Conservation (phyloP, 64 coral and sea anemone species). For the Dendronephthya gigantea region DNA sequence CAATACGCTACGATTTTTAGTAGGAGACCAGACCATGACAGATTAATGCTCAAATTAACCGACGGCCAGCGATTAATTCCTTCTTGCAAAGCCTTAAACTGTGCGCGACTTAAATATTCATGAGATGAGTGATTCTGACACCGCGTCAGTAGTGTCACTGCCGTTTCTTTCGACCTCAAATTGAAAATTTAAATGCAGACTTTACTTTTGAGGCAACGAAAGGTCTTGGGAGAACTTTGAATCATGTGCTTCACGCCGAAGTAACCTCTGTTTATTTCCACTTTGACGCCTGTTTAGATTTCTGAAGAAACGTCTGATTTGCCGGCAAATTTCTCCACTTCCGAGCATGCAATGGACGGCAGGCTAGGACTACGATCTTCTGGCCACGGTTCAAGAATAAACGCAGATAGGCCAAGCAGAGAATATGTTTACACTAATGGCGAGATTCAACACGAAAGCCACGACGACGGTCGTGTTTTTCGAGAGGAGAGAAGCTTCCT, state of each 20-base stretch:
- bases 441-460: background rate
- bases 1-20: background rate
- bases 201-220: background rate
- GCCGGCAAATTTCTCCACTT: background rate
- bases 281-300: background rate
- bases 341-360: constrained; percentile 11
- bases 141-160: background rate
- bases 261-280: background rate
- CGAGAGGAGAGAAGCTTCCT: background rate
- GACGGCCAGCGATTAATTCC: background rate
- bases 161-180: background rate
- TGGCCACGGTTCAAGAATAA: background rate
- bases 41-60: background rate
- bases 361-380: background rate
- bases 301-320: background rate
- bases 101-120: background rate
- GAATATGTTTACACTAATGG: background rate
- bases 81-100: background rate
- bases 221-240: background rate
- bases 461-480: background rate
- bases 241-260: background rate
- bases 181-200: background rate
- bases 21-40: background rate
- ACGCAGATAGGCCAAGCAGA: background rate
- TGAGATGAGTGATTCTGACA: background rate